These are phyloP conservation scores for Piscicola geometra DNA, from an alignment of 2,888 invertebrate genomes.

Conservation along the genomic window DNA sequence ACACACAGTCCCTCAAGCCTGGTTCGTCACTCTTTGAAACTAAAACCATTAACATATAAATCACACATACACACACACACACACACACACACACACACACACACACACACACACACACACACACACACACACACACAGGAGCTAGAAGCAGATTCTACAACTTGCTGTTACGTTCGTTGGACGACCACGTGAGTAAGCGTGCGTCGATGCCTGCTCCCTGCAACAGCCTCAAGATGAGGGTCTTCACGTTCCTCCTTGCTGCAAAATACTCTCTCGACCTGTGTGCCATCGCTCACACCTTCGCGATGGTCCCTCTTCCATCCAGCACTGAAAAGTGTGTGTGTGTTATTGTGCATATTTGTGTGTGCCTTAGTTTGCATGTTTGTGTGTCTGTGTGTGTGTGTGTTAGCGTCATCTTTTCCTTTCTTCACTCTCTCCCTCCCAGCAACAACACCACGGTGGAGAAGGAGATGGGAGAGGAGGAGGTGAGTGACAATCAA, in stretches of 20 bases:
- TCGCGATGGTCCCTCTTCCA: no score
- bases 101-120: neutral
- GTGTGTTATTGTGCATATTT: no score
- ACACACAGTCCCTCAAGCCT: neutral
- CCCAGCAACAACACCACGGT: neutral
- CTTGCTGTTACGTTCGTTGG: neutral
- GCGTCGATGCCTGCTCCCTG: neutral
- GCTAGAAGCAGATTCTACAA: conserved; percentile 4
- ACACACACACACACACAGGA: neutral
- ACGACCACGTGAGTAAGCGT: neutral
- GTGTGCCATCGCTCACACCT: neutral
- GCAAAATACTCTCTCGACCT: neutral
- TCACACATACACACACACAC: neutral
- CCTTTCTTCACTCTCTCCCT: neutral
- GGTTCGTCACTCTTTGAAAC: neutral
- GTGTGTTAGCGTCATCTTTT: neutral
- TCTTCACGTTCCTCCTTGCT: conserved; percentile 6
- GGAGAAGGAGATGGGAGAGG: neutral
- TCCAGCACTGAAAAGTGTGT: no score
- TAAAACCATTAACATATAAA: neutral
- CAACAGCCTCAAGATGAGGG: neutral
- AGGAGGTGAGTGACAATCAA: neutral
- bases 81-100: neutral
- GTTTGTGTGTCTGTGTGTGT: neutral
- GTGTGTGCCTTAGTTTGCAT: no score